Conservation (phyloP, 2,888 invertebrate species). For the Calliphora vomitoria region DNA sequence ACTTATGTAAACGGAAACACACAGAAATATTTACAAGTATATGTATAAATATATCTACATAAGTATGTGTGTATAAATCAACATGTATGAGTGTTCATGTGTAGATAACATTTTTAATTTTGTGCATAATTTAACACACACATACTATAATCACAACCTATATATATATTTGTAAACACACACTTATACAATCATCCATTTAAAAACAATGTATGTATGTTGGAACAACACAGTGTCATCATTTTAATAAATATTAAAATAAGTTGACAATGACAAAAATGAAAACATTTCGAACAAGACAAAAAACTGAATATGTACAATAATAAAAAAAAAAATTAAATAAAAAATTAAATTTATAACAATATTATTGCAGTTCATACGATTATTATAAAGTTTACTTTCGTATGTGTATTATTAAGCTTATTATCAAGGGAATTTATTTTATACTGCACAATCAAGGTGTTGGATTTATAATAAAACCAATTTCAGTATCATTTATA, state of each 20-base stretch:
- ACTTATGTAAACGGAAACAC: not conserved
- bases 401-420: not conserved
- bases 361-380: slow-evolving; percentile 9
- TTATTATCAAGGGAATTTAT: not conserved
- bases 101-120: slow-evolving; percentile 67
- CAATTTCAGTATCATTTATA: no score
- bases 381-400: slow-evolving; percentile 2
- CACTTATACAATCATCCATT: not conserved
- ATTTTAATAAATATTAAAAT: slow-evolving; percentile 68
- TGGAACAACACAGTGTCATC: slow-evolving; percentile 49
- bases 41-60: not conserved
- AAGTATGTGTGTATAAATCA: not conserved
- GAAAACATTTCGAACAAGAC: slow-evolving; percentile 34
- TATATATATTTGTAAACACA: not conserved
- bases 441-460: not conserved
- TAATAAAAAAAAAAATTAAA: not conserved
- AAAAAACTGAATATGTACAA: not conserved
- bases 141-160: not conserved
- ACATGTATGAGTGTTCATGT: slow-evolving; percentile 50
- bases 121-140: slow-evolving; percentile 65
- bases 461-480: not conserved
- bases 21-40: not conserved
- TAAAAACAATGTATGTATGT: slow-evolving; percentile 10
- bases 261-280: slow-evolving; percentile 63
- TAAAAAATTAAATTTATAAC: slow-evolving; percentile 1